Evolutionary conservation across 1,140 invertebrate species (phyloP).

Genomic region (Pogonomyrmex californicus): DNA sequence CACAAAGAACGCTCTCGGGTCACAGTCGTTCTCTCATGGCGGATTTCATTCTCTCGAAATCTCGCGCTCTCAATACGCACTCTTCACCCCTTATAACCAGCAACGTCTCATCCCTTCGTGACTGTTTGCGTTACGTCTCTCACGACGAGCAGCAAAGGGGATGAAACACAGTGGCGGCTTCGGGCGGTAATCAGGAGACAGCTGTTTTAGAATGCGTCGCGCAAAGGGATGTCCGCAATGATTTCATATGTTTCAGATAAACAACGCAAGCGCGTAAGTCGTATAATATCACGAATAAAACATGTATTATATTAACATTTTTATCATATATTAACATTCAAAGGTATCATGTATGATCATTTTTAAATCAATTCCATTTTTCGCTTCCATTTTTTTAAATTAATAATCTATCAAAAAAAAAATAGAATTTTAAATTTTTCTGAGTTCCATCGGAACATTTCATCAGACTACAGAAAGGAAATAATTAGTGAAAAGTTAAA

Average conservation of each 20-base stretch:
- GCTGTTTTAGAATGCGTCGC: constrained; percentile 1
- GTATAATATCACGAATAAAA: background rate
- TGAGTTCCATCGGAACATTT: too few species aligned
- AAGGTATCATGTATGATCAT: too few species aligned
- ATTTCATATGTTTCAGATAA: constrained; percentile 3
- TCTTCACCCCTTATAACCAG: constrained; percentile 16
- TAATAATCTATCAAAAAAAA: too few species aligned
- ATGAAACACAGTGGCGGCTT: constrained; percentile 18
- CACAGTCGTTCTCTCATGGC: constrained; percentile 34
- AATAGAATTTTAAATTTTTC: too few species aligned
- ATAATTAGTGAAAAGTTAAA: too few species aligned
- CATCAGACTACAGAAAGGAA: too few species aligned
- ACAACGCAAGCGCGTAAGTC: background rate
- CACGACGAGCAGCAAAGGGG: constrained; percentile 2
- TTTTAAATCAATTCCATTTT: too few species aligned
- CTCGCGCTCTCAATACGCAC: constrained; percentile 38
- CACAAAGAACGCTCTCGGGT: background rate
- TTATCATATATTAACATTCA: background rate
- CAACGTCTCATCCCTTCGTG: background rate
- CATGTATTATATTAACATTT: too few species aligned
- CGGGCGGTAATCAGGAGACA: constrained; percentile 34
- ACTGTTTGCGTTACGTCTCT: constrained; percentile 28
- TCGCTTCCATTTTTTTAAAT: too few species aligned
- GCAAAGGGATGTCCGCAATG: constrained; percentile 4
- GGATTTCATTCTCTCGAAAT: constrained; percentile 52